Evolutionary conservation across 2,888 invertebrate genomes (phyloP), one percentile per base, ranked within the genome.

Genomic region (Ichneumoninae sp.): DNA sequence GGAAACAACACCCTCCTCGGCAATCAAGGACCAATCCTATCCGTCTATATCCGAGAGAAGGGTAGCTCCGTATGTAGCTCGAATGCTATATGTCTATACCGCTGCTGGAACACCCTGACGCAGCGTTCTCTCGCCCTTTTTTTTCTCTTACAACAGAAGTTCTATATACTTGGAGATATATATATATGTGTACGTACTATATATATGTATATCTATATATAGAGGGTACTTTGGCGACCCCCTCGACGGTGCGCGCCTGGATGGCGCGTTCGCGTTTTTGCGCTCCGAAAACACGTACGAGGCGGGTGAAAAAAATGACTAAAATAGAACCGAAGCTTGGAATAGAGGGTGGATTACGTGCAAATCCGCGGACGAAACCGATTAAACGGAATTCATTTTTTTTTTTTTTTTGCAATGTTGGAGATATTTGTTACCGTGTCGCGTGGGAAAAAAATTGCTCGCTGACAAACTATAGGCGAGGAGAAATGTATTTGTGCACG

Each of bases 1-100:
- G 88, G 89, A 91, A 92, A 91, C 91, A 89, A 91, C 92, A 76
- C 81, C 87, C 86, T 85, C 90, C 91, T 90, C 86, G 87, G 89
- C 91, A 88, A 91, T 92, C 92, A 88, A 90, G 91, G 90, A 90
- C 93, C 93, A 93, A 93, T 93, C 93, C 93, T 86, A 88, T 89
- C 88, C 88, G 75, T 85, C 76, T 82, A 63, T 79, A 85, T 85
- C 70, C 73, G 74, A 69, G 57, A 69, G 81, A 83, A 86, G 83
- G 87, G 86, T 86, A 65, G 79, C 63, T 13, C 30, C 4, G 4
- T 33, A 7, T 16, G 63, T 4, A 16, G 1, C 44, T 16, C 44
- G 44, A 47, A 47, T 16, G 44, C 44, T 47, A 47, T 47, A 13
- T 63, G n/a, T 30, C 52, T 10, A 30, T 65, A 70, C 30, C 65